Conservation (phyloP, 2,888 invertebrate species). For the Lasius platythorax region DNA sequence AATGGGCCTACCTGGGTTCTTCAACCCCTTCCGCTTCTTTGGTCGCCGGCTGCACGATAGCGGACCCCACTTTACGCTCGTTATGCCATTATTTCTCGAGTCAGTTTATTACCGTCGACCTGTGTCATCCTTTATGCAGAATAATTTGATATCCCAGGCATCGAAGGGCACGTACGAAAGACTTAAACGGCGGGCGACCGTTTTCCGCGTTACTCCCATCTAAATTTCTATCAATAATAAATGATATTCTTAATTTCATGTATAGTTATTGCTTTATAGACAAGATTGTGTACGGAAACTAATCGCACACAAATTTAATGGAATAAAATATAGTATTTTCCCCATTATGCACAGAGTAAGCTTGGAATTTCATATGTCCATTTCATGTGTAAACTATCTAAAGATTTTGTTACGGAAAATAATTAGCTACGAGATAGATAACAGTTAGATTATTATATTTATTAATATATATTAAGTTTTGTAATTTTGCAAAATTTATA, state of each 20-base stretch:
- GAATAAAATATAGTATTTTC: not conserved
- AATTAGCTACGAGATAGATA: not conserved
- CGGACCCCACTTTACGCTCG: slow-evolving; percentile 75
- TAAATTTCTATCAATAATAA: slow-evolving; percentile 32
- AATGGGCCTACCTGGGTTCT: slow-evolving; percentile 80
- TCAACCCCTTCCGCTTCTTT: slow-evolving; percentile 75
- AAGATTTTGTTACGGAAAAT: slow-evolving; percentile 13
- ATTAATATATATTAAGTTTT: not conserved
- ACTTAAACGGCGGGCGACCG: slow-evolving; percentile 20
- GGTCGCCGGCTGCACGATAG: slow-evolving; percentile 74
- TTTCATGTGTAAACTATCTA: not conserved
- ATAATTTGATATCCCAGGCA: slow-evolving; percentile 75
- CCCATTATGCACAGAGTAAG: not conserved
- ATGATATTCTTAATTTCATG: slow-evolving; percentile 39
- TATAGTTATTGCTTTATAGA: not conserved
- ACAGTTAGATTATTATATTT: no score
- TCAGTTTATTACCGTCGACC: slow-evolving; percentile 77
- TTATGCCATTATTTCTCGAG: slow-evolving; percentile 76
- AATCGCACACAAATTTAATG: slow-evolving; percentile 13
- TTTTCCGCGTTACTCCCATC: slow-evolving; percentile 44
- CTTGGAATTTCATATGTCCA: slow-evolving; percentile 10
- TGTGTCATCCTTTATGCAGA: slow-evolving; percentile 76
- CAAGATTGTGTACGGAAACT: not conserved
- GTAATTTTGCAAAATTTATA: not conserved
- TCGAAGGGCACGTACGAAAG: slow-evolving; percentile 67